Evolutionary conservation across 2,888 invertebrate species (phyloP), one percentile per base, ranked within the genome.

Genomic region (Harpagoxenus sublaevis): DNA sequence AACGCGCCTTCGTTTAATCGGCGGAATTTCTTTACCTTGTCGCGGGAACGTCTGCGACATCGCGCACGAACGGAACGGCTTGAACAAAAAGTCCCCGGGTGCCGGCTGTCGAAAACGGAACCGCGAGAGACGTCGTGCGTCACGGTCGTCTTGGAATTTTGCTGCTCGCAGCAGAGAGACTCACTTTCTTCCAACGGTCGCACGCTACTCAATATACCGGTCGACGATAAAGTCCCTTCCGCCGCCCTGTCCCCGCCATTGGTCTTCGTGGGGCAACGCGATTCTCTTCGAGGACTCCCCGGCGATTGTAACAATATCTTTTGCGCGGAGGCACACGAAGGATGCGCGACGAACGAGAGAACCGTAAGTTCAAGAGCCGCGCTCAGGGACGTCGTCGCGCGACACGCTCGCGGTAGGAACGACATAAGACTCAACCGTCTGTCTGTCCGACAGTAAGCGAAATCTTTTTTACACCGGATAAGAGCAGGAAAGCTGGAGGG

Each of bases 221-320:
- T 83, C 84, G 88, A 91, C 88, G 92, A 93, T 92, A 92, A 92
- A 88, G 86, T 81, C 71, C 83, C 84, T 68, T 79, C 83, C 83
- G 78, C 84, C 86, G 86, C 84, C 86, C 73, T 73, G 66, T 84
- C 84, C 81, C 73, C 79, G 73, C 83, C 88, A 79, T 81, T 70
- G 60, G 82, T 84, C 84, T 85, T 88, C 86, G 85, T 63, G 74
- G 77, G 74, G 91, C 89, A 90, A 89, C 87, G 91, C 89, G 91
- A 90, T 89, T 89, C 90, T 84, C 84, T 84, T 87, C 88, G 87
- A 86, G 79, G 85, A 85, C 78, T 84, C 71, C 84, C 86, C 74
- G 84, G 93, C 92, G 94, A 94, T 94, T 93, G 95, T 94, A 95
- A 95, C 93, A 94, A 94, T 94, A 95, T 94, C 92, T 93, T 91